Base-by-base conservation (phyloP, 2,888 invertebrate species). In the Mythimna pallens region DNA sequence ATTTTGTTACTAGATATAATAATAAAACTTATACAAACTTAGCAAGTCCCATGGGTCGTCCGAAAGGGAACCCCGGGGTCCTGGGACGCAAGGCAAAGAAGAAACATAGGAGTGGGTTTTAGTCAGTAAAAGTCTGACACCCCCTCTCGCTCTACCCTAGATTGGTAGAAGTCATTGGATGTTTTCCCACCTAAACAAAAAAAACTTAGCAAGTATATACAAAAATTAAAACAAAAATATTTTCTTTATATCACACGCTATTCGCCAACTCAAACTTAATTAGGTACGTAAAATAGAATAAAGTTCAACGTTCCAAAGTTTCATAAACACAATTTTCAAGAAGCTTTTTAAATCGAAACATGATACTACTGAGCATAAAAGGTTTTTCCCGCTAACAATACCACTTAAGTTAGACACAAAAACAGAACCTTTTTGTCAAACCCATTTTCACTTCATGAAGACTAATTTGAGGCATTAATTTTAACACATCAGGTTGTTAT, bases 391-490 rank as follows among this genome's bases (percentile, higher is more conserved):
- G 17, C 62, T 63, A 22, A 54, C 61, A 20, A 9, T 54, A 40
- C 52, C 12, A 17, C 52, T 71, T 36, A 22, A 57, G 25, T 47
- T 20, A 12, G 20, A 25, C 57, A 62, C 20, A 77, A 66, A 73
- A 40, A 63, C 54, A 63, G 20, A 77, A 66, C 40, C 47, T 79
- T 79, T 78, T 65, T 73, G 65, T 30, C 12, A 22, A 55, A 25
- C 12, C 50, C 34, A 62, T 65, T 20, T 3, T 65, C 63, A 62
- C 52, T 80, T 78, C 54, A 50, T 63, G n/a, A 40, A 80, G 75
- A 75, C 14, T 65, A 62, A 78, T 80, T 3, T 34, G 0, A 58
- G 67, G 54, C 58, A 78, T 70, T 78, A n/a, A 80, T 70, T 80
- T 70, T 5, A 74, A 74, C 61, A 66, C 58, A 70, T 58, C 57